Conservation (phyloP, 1,140 invertebrate genomes). For the Thrips palmi region DNA sequence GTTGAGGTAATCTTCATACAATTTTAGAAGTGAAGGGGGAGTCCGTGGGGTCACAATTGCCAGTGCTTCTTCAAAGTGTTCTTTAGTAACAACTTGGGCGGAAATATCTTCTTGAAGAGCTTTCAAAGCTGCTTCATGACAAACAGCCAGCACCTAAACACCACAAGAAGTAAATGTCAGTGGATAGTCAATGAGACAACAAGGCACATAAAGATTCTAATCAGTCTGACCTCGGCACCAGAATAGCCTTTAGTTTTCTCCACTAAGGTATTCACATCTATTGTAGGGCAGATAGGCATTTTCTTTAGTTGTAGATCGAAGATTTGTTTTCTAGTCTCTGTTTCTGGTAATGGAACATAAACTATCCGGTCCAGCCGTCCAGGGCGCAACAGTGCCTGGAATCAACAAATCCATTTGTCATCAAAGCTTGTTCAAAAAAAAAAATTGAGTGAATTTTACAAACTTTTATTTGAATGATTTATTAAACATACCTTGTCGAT, state of each 20-base stretch:
- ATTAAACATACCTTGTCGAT: slow-evolving; percentile 51
- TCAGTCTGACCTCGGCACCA: slow-evolving; percentile 55
- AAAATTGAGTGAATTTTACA: neutral
- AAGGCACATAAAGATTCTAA: neutral
- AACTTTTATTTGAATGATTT: slow-evolving; percentile 4
- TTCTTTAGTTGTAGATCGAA: slow-evolving; percentile 40
- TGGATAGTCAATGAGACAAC: neutral
- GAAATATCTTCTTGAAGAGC: slow-evolving; percentile 55
- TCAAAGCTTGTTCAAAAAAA: neutral
- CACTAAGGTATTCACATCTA: slow-evolving; percentile 43
- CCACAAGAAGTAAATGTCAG: neutral
- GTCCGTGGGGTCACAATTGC: slow-evolving; percentile 50
- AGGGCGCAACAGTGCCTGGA: slow-evolving; percentile 61
- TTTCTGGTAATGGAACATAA: slow-evolving; percentile 72
- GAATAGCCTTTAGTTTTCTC: slow-evolving; percentile 55
- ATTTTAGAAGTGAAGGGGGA: slow-evolving; percentile 35
- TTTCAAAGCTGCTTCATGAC: slow-evolving; percentile 66
- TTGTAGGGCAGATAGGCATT: slow-evolving; percentile 37
- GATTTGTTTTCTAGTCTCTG: slow-evolving; percentile 51
- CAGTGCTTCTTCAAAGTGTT: slow-evolving; percentile 52
- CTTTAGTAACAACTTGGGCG: slow-evolving; percentile 26
- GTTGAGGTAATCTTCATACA: slow-evolving; percentile 44
- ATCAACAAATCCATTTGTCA: slow-evolving; percentile 10
- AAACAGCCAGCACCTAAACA: slow-evolving; percentile 48
- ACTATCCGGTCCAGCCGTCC: slow-evolving; percentile 75